These are phyloP conservation scores for Rotaria socialis DNA, from an alignment of 2,888 invertebrate genomes.

Conservation along the genomic window DNA sequence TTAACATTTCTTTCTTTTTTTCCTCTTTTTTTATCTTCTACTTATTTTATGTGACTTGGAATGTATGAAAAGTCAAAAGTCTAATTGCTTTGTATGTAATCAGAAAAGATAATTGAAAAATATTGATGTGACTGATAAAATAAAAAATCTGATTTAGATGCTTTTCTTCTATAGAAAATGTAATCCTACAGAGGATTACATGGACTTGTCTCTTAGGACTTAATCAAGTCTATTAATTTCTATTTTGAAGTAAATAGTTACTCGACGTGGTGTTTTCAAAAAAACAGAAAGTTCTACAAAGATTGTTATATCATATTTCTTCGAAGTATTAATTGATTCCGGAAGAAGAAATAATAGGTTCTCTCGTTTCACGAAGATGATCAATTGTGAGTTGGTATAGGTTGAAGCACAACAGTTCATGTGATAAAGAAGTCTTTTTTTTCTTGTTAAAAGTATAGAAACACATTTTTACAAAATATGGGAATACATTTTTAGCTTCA, in stretches of 20 bases:
- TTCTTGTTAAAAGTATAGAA: no score
- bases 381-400: no score
- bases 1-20: neutral
- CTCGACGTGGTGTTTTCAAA: neutral
- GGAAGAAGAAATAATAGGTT: no score
- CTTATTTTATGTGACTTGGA: neutral
- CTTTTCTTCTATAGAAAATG: neutral
- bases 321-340: neutral
- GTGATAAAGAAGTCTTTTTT: no score
- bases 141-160: neutral
- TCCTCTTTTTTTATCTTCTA: neutral
- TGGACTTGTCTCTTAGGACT: neutral
- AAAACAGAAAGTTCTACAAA: no score
- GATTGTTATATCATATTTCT: no score
- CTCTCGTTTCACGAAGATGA: no score
- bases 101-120: neutral
- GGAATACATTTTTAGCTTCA: no score
- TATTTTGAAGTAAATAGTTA: neutral
- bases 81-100: neutral
- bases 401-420: no score
- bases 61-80: neutral
- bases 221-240: neutral
- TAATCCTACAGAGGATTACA: no score
- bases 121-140: neutral
- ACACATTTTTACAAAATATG: no score